Evolutionary conservation across 2,797 vertebrate genomes (phyloP), one percentile per base, ranked within the genome.

Genomic region (Synaphobranchus kaupii): DNA sequence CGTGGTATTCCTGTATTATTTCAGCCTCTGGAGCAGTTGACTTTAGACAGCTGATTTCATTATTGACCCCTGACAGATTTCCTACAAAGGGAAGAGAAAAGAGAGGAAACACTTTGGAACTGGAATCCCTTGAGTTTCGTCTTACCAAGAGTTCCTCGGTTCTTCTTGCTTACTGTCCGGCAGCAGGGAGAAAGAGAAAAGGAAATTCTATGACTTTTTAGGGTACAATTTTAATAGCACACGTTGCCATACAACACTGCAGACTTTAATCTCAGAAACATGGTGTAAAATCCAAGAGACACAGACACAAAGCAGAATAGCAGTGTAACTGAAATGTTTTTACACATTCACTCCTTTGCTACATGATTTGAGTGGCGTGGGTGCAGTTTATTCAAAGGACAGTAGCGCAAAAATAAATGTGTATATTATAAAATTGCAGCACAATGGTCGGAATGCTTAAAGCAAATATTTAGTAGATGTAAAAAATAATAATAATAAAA

Each of bases 111-210:
- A n/a, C 15, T 60, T 13, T 28, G 84, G 56, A 71, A 85, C 13
- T 86, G 48, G 22, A 83, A 82, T 31, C 63, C 76, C 12, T 56
- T 84, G 78, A 39, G 60, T 58, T 86, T 80, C 17, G 80, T 52
- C 86, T 89, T 89, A 89, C 89, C 88, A 86, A 87, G 58, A 76
- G 76, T 48, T 86, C 60, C 85, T 56, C 52, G 86, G 58, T 90
- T 90, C 84, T 85, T 87, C 89, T 89, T 89, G 86, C 84, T 87
- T 90, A 90, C 89, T 90, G 88, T 84, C 86, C 80, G 58, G 84
- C 48, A 86, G 86, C 86, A 68, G 86, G 86, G 82, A 86, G 66
- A 82, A 52, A 87, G 34, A 34, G 44, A 63, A 87, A 47, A 71
- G 47, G 10, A 86, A 47, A 71, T 25, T 66, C n/a, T 71, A 48